Conservation (phyloP, 2,113 vertebrate species). For the Neodontobutis hainanensis region DNA sequence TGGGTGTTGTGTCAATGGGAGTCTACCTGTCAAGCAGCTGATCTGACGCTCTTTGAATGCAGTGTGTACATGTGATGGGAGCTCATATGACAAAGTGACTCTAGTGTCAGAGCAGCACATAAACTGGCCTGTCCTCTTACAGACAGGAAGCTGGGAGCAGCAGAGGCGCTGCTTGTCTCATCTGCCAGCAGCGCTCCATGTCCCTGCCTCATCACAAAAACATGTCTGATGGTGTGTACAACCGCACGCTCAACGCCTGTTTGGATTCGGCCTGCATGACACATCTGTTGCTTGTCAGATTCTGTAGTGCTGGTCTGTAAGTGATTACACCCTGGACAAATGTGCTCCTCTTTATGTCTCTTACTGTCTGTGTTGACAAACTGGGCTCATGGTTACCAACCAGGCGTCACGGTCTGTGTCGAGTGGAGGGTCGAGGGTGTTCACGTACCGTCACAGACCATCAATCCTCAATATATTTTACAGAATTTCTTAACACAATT, state of each 20-base stretch:
- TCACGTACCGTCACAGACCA: too few species aligned
- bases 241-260: constrained; percentile 52
- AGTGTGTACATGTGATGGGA: constrained; percentile 59
- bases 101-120: constrained; percentile 62
- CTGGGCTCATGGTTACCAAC: constrained; percentile 40
- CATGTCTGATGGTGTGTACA: constrained; percentile 56
- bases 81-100: constrained; percentile 71
- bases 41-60: constrained; percentile 69
- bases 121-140: constrained; percentile 63
- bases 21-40: constrained; percentile 70
- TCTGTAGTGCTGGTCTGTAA: constrained; percentile 50
- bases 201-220: constrained; percentile 51
- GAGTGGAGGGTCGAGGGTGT: too few species aligned
- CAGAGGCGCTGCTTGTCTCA: constrained; percentile 65
- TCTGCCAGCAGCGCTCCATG: constrained; percentile 54
- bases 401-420: too few species aligned
- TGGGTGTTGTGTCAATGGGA: constrained; percentile 70
- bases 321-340: constrained; percentile 38
- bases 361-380: constrained; percentile 61
- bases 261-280: constrained; percentile 70
- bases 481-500: too few species aligned
- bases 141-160: constrained; percentile 71
- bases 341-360: constrained; percentile 16
- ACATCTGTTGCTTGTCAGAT: constrained; percentile 79
- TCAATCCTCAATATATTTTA: too few species aligned